A percentile compares a stretch with the other conserved stretches of the same genome.
Conservation (phyloP, 2,888 invertebrate species). For the Luffia ferchaultella region DNA sequence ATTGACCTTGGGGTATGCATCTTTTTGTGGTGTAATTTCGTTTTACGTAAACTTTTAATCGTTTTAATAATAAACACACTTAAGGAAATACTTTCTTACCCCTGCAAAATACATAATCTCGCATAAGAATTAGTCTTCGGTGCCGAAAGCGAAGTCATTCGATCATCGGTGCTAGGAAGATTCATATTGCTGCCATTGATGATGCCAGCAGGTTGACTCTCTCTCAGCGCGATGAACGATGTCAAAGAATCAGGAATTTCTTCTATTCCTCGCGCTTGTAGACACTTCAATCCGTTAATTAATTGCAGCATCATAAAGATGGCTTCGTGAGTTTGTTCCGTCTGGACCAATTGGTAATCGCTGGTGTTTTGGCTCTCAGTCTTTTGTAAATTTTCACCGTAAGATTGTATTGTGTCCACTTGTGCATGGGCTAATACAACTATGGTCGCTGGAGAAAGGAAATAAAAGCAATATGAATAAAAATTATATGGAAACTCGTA, state of each 20-base stretch:
- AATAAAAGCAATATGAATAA: slow-evolving; percentile 22
- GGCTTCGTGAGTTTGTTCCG: slow-evolving; percentile 69
- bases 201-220: slow-evolving; percentile 28
- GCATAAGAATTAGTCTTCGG: slow-evolving; percentile 63
- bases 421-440: slow-evolving; percentile 78
- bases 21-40: too few relatives aligned
- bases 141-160: slow-evolving; percentile 49
- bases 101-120: slow-evolving; percentile 77
- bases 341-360: slow-evolving; percentile 49
- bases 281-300: slow-evolving; percentile 80
- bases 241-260: slow-evolving; percentile 76
- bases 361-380: slow-evolving; percentile 49
- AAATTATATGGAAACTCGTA: too few relatives aligned
- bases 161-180: slow-evolving; percentile 40
- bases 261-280: slow-evolving; percentile 85
- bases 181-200: slow-evolving; percentile 31
- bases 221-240: slow-evolving; percentile 77
- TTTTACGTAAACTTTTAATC: too few relatives aligned
- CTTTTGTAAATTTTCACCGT: slow-evolving; percentile 69
- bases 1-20: too few relatives aligned
- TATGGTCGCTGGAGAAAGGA: slow-evolving; percentile 81
- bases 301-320: slow-evolving; percentile 83
- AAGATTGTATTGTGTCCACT: slow-evolving; percentile 77
- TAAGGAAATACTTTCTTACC: too few relatives aligned
- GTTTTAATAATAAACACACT: too few relatives aligned